phyloP scores from a whole-genome alignment of 1,140 invertebrate genomes.

The Rhysida immarginata region DNA sequence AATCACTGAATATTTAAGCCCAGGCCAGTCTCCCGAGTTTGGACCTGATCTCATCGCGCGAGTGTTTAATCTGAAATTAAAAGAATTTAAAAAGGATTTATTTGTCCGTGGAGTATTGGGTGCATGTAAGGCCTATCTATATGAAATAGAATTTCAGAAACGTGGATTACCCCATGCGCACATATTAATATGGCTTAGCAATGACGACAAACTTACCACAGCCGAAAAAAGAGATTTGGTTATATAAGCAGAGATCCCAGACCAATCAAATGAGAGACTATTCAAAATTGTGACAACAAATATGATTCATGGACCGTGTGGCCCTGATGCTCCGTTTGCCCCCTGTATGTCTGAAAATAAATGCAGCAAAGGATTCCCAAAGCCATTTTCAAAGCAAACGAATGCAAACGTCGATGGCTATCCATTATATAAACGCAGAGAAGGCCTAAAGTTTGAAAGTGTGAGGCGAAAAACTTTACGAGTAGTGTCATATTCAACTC shows the following conservation, averaged over 20 bases:
- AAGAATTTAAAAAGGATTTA: too few species aligned
- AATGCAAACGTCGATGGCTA: too few species aligned
- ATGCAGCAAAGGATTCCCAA: background rate
- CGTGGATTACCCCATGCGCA: too few species aligned
- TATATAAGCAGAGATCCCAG: conserved; percentile 28
- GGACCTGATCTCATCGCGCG: conserved; percentile 27
- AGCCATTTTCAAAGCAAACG: too few species aligned
- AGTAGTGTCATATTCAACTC: too few species aligned
- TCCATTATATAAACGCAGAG: conserved; percentile 5
- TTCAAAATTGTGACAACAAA: too few species aligned
- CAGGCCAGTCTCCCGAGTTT: conserved; percentile 20
- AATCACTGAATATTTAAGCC: conserved; percentile 24
- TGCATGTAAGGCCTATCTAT: conserved; percentile 23
- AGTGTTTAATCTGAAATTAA: conserved; percentile 29
- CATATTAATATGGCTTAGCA: conserved; percentile 29
- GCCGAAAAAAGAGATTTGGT: conserved; percentile 30
- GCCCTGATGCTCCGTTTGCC: too few species aligned
- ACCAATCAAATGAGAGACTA: too few species aligned
- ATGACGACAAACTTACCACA: background rate
- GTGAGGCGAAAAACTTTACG: too few species aligned
- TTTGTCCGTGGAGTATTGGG: conserved; percentile 25
- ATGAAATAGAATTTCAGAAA: conserved; percentile 37
- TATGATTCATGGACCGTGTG: too few species aligned
- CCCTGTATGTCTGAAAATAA: too few species aligned
- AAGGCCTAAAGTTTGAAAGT: conserved; percentile 14